Percentiles rank a stretch among this genome's conserved stretches.
Conservation (phyloP, 2,888 invertebrate genomes). For the Nymphalis polychloros region DNA sequence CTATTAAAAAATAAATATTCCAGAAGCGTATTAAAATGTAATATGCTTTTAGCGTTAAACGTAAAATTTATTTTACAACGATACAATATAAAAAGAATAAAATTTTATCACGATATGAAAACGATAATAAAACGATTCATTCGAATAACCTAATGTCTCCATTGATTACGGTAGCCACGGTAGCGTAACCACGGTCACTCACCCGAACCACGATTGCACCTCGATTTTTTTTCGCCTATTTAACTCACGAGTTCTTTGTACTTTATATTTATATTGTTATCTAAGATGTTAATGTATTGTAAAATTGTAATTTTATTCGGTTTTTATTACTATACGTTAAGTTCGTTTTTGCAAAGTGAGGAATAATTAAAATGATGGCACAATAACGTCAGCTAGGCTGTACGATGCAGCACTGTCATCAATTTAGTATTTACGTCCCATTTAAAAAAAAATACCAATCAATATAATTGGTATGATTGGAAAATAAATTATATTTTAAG, state of each 20-base stretch:
- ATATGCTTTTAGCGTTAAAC: not conserved
- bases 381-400: not conserved
- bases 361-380: not conserved
- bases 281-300: constrained; percentile 16
- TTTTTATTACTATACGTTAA: not conserved
- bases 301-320: not conserved
- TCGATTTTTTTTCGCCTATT: constrained; percentile 16
- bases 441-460: no score
- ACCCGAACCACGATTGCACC: constrained; percentile 36
- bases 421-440: not conserved
- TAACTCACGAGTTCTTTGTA: constrained; percentile 1
- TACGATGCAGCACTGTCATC: no score
- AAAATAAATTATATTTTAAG: no score
- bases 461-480: no score
- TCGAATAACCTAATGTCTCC: constrained; percentile 34
- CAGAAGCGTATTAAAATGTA: not conserved
- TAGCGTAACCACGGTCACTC: constrained; percentile 46
- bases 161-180: constrained; percentile 49
- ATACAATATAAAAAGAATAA: not conserved
- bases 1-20: not conserved
- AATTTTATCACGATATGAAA: constrained; percentile 1
- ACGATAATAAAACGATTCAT: not conserved
- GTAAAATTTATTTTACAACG: not conserved
- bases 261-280: constrained; percentile 9
- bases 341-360: not conserved